Evolutionary conservation across 2,113 vertebrate genomes (phyloP), one percentile per base, ranked within the genome.

Genomic region (Stegastes partitus): DNA sequence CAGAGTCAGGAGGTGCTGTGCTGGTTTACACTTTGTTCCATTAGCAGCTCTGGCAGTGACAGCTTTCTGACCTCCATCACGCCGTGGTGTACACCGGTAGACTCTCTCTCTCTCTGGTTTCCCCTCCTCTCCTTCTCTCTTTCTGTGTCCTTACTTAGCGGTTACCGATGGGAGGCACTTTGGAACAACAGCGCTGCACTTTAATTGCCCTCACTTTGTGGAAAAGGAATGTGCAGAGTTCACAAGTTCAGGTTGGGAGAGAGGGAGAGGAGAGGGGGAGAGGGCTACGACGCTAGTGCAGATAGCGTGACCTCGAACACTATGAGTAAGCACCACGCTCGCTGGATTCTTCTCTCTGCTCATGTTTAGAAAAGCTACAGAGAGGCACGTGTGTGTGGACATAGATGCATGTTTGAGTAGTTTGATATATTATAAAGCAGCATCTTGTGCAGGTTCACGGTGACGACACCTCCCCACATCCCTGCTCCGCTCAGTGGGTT

Each of bases 141-240:
- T 44, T 72, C 39, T 45, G 28, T 44, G 5, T 45, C 23, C 15
- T 23, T 55, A 51, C 49, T 65, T 84, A 22, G 64, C 8, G 5
- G 45, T 70, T 82, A 72, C 56, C 66, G 68, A 25, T 62, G 22
- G 53, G 62, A 56, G 49, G 74, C 73, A 81, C 76, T 83, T 68
- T 59, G 57, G 31, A 74, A 51, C 66, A 75, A 81, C 15, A 19
- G 47, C 15, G 34, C 22, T 82, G 74, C 73, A 83, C 83, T 89
- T 70, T 72, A 57, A 49, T 61, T 81, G 81, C 66, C 70, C 83
- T 69, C 54, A 69, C 71, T 72, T 37, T 62, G 56, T 53, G 64
- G 26, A 58, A 65, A 56, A 76, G 39, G n/a, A 71, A 73, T 68
- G 31, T 34, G 25, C 11, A 56, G 67, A 74, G 74, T 79, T 87